Conservation (phyloP, 2,797 vertebrate species). For the Sphenodon punctatus region DNA sequence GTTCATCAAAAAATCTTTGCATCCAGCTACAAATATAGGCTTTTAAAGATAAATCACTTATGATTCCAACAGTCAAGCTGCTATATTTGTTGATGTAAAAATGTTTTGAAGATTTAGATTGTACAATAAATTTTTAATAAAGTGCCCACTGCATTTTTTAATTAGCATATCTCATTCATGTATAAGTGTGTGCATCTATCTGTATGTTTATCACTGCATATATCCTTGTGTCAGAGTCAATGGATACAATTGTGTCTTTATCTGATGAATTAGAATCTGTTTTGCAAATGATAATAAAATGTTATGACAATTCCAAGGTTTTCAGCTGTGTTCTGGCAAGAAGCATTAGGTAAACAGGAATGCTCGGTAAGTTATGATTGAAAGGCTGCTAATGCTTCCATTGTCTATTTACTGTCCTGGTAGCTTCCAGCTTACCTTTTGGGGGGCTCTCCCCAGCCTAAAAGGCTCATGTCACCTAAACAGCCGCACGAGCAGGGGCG, state of each 20-base stretch:
- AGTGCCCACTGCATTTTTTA: slow-evolving; percentile 77
- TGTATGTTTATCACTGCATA: slow-evolving; percentile 69
- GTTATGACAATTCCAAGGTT: slow-evolving; percentile 71
- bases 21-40: slow-evolving; percentile 65
- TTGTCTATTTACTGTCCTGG: slow-evolving; percentile 46
- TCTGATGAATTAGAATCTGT: slow-evolving; percentile 72
- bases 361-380: slow-evolving; percentile 17
- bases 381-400: slow-evolving; percentile 36
- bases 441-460: not conserved
- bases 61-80: slow-evolving; percentile 66
- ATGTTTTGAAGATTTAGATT: slow-evolving; percentile 76
- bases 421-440: slow-evolving; percentile 30
- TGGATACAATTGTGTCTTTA: slow-evolving; percentile 76
- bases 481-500: too few species aligned
- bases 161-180: slow-evolving; percentile 76
- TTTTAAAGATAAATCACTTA: slow-evolving; percentile 75
- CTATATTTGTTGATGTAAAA: slow-evolving; percentile 75
- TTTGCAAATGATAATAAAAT: slow-evolving; percentile 75
- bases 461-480: not conserved
- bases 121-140: slow-evolving; percentile 82
- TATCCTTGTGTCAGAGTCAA: slow-evolving; percentile 73
- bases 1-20: slow-evolving; percentile 71
- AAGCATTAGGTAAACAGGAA: slow-evolving; percentile 64
- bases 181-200: slow-evolving; percentile 73
- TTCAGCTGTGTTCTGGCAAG: slow-evolving; percentile 62